A percentile compares a stretch with the other conserved stretches of the same genome.
Conservation (phyloP, 2,113 vertebrate genomes). For the Otus sunia region DNA sequence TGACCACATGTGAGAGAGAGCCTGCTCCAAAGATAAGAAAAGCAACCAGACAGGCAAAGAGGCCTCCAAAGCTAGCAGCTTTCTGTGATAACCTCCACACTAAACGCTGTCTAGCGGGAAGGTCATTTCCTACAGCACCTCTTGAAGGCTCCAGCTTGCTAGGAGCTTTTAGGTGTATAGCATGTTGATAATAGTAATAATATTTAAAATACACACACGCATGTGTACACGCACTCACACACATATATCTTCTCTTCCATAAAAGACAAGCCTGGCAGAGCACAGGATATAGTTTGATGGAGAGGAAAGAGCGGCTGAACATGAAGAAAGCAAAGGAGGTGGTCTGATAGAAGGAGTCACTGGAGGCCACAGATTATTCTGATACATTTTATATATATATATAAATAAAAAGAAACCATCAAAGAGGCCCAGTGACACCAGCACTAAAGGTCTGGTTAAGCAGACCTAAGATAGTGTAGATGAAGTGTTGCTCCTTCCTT, state of each 20-base stretch:
- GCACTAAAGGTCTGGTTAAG: background rate
- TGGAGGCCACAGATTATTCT: background rate
- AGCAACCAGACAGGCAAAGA: conserved; percentile 32
- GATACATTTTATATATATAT: background rate
- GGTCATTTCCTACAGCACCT: conserved; percentile 56
- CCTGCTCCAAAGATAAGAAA: conserved; percentile 31
- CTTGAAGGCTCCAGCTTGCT: conserved; percentile 53
- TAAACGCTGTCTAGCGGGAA: background rate
- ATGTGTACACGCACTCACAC: background rate
- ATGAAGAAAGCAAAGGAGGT: conserved; percentile 17
- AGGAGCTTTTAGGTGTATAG: conserved; percentile 60
- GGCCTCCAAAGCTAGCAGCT: conserved; percentile 43
- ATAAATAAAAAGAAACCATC: background rate
- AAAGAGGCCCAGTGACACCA: background rate
- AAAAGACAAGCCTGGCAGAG: conserved; percentile 30
- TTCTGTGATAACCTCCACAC: background rate
- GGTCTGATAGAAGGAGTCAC: background rate
- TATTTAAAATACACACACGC: conserved; percentile 16
- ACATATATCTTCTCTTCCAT: conserved; percentile 22
- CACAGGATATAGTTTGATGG: background rate
- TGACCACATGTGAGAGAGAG: conserved; percentile 6
- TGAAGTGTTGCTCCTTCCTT: background rate
- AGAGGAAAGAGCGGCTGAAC: background rate
- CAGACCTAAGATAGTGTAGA: background rate
- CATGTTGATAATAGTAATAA: conserved; percentile 14